Base-by-base conservation (phyloP, 2,888 invertebrate species). In the Pasiphila rectangulata region DNA sequence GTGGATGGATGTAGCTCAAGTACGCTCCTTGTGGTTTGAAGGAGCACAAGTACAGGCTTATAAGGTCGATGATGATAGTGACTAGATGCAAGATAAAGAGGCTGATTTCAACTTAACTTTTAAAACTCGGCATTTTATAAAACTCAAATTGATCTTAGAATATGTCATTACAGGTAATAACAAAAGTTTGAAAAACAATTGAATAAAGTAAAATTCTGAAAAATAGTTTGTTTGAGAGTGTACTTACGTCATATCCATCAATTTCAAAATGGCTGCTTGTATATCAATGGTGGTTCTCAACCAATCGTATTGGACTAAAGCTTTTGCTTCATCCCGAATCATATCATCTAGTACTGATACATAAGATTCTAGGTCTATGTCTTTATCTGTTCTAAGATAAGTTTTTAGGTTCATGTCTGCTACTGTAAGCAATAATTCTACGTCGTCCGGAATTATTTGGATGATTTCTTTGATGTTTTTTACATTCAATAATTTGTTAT, bases 251-350 rank as follows among this genome's bases (percentile, higher is more conserved):
- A 84, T 47, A 9, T 62, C 53, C 1, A 59, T 46, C 2, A 85
- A 41, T 54, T 79, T 85, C 0, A 54, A 39, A 4, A 83, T 44
- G 0, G 75, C 78, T 0, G 79, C 57, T 32, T 68, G 69, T 10
- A 85, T 57, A 19, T 83, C 74, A 0, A 86, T 79, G 0, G 83
- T 66, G 0, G 78, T 73, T 0, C 64, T 59, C 2, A 86, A 50
- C 86, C 86, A 87, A 51, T 79, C 71, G 21, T 80, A 87, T 19
- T 72, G 57, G 0, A 54, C 37, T 1, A 86, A 57, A 0, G 59
- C 69, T 6, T 58, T 60, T 19, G 64, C 68, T 6, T 79, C 57
- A 10, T 50, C 46, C 0, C 56, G 23, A 6, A 85, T 53, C 67
- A 81, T 66, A 54, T 83, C 75, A n/a, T 53, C 63, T 2, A 86